Percentiles rank a stretch among this genome's conserved stretches.
phyloP scores from a whole-genome alignment of 2,113 vertebrate genomes.

The Podocnemis expansa region DNA sequence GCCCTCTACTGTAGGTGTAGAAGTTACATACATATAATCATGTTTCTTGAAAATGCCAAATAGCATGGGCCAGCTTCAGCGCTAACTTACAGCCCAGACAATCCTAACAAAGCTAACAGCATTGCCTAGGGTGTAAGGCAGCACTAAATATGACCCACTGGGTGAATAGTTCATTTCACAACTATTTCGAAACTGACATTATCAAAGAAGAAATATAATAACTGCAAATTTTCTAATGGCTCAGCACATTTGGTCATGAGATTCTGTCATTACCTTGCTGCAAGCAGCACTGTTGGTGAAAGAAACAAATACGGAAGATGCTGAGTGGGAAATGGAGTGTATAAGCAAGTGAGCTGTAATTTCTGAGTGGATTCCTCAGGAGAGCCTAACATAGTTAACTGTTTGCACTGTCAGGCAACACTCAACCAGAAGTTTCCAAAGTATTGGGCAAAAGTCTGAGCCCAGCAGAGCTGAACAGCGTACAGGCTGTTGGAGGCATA shows the following conservation, averaged over 20 bases:
- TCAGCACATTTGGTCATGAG: background rate
- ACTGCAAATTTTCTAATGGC: background rate
- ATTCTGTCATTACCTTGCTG: background rate
- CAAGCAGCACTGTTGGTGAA: background rate
- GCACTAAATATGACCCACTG: background rate
- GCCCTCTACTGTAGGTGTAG: background rate
- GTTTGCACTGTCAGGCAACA: fast-evolving
- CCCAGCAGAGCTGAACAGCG: background rate
- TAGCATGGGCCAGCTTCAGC: background rate
- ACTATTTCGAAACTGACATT: background rate
- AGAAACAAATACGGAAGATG: background rate
- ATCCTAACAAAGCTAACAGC: background rate
- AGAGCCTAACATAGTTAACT: background rate
- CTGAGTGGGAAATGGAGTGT: background rate
- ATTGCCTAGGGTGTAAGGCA: background rate
- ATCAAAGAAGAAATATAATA: background rate
- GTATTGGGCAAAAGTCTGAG: background rate
- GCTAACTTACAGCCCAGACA: background rate
- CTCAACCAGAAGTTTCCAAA: background rate
- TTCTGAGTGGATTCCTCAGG: background rate
- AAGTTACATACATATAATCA: background rate
- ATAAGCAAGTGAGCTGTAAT: background rate
- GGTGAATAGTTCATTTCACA: background rate
- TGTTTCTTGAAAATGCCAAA: background rate
- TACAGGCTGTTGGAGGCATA: background rate